Conservation (phyloP, 2,888 invertebrate genomes). For the Nymphalis polychloros region DNA sequence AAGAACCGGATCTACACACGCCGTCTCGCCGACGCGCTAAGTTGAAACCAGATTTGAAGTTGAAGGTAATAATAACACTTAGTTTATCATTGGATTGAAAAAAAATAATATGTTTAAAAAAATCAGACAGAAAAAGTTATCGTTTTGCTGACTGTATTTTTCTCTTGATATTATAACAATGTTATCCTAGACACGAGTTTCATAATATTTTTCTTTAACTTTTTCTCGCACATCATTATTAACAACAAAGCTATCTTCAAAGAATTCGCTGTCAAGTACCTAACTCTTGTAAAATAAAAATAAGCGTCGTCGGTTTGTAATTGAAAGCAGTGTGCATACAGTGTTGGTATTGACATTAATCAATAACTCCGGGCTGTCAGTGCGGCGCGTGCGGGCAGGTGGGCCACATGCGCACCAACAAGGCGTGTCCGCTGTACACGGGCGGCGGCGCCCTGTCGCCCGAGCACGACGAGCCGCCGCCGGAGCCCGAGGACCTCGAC, state of each 20-base stretch:
- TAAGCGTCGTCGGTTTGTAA: no score
- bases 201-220: no score
- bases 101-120: no score
- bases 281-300: no score
- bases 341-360: neutral
- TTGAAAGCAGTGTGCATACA: no score
- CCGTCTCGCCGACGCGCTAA: slow-evolving; percentile 91
- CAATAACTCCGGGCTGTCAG: slow-evolving; percentile 64
- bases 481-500: slow-evolving; percentile 91
- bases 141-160: no score
- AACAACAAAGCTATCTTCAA: no score
- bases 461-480: slow-evolving; percentile 89
- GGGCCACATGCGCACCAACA: slow-evolving; percentile 94
- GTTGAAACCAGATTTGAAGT: slow-evolving; percentile 92
- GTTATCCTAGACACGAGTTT: no score
- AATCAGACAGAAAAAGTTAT: no score
- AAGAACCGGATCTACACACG: slow-evolving; percentile 79
- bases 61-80: slow-evolving; percentile 70
- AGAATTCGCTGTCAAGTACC: no score
- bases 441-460: slow-evolving; percentile 83
- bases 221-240: no score
- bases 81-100: neutral
- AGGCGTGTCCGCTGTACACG: slow-evolving; percentile 97
- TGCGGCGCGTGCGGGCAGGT: slow-evolving; percentile 98
- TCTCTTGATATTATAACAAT: no score